phyloP scores from a whole-genome alignment of 1,140 invertebrate genomes.

The Euwallacea similis region DNA sequence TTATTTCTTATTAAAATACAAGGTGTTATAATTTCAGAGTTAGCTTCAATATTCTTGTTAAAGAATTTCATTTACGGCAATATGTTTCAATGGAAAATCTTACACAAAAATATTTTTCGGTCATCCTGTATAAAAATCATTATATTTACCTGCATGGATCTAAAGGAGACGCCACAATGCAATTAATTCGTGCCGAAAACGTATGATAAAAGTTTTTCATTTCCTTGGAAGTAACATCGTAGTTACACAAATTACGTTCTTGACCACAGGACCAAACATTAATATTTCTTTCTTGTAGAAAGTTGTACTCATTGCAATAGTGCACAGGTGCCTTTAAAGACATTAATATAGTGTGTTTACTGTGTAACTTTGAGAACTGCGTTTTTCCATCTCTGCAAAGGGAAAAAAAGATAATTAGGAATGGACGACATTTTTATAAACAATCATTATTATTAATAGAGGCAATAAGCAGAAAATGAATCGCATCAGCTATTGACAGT shows the following conservation, averaged over 20 bases:
- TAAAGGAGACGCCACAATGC: conserved; percentile 66
- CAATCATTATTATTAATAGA: neutral
- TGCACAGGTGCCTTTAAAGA: conserved; percentile 32
- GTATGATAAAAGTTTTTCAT: conserved; percentile 59
- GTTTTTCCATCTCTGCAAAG: conserved; percentile 4
- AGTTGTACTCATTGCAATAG: conserved; percentile 37
- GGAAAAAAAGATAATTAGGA: neutral
- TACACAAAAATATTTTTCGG: too few species aligned
- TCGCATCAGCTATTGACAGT: too few species aligned
- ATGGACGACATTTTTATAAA: neutral
- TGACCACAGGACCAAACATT: conserved; percentile 64
- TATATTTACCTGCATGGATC: conserved; percentile 63
- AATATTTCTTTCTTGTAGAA: conserved; percentile 26
- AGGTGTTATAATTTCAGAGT: neutral
- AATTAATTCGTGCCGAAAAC: conserved; percentile 68
- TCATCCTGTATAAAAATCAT: conserved; percentile 14
- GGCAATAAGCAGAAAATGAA: too few species aligned
- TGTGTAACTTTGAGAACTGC: conserved; percentile 54
- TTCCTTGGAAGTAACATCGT: neutral
- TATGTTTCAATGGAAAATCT: too few species aligned
- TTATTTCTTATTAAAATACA: too few species aligned
- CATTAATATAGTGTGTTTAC: conserved; percentile 46
- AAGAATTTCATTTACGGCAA: too few species aligned
- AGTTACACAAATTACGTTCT: conserved; percentile 58
- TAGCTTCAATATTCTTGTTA: too few species aligned